phyloP scores from a whole-genome alignment of 2,888 invertebrate genomes.

The Merodon equestris region DNA sequence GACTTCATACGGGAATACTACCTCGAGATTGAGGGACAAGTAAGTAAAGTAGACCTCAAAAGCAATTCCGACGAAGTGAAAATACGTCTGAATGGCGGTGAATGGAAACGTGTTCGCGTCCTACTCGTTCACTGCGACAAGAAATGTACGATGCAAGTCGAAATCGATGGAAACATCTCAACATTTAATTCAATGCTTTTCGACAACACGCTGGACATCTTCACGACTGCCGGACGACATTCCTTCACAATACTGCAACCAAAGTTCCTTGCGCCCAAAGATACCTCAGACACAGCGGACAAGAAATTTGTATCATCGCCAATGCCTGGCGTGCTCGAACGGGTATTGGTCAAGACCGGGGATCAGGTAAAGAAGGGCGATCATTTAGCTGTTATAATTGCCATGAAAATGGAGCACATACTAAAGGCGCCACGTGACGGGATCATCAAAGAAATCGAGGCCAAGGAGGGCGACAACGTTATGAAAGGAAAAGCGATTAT shows the following conservation, averaged over 20 bases:
- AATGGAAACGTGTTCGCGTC: slow-evolving; percentile 81
- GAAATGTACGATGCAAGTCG: slow-evolving; percentile 79
- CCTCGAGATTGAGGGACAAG: slow-evolving; percentile 79
- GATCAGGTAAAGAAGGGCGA: slow-evolving; percentile 92
- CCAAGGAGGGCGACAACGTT: slow-evolving; percentile 89
- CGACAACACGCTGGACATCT: slow-evolving; percentile 82
- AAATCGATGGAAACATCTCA: slow-evolving; percentile 80
- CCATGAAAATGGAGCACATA: slow-evolving; percentile 99
- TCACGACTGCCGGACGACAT: slow-evolving; percentile 85
- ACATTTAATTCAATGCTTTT: slow-evolving; percentile 82
- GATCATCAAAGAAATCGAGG: slow-evolving; percentile 85
- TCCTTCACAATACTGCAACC: slow-evolving; percentile 83
- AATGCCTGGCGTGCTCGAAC: slow-evolving; percentile 97
- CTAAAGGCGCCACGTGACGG: slow-evolving; percentile 91
- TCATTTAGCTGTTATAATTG: slow-evolving; percentile 93
- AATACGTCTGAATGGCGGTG: slow-evolving; percentile 80
- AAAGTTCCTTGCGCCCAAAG: slow-evolving; percentile 80
- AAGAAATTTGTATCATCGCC: slow-evolving; percentile 88
- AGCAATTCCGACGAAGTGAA: slow-evolving; percentile 76
- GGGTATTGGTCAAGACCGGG: slow-evolving; percentile 89
- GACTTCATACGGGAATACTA: slow-evolving; percentile 81
- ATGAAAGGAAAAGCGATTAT: slow-evolving; percentile 86
- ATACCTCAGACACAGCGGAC: slow-evolving; percentile 75
- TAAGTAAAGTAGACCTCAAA: slow-evolving; percentile 30
- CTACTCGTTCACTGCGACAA: slow-evolving; percentile 76